A percentile compares a stretch with the other conserved stretches of the same genome.
Conservation (phyloP, 2,797 vertebrate species). For the Hemitrygon akajei region DNA sequence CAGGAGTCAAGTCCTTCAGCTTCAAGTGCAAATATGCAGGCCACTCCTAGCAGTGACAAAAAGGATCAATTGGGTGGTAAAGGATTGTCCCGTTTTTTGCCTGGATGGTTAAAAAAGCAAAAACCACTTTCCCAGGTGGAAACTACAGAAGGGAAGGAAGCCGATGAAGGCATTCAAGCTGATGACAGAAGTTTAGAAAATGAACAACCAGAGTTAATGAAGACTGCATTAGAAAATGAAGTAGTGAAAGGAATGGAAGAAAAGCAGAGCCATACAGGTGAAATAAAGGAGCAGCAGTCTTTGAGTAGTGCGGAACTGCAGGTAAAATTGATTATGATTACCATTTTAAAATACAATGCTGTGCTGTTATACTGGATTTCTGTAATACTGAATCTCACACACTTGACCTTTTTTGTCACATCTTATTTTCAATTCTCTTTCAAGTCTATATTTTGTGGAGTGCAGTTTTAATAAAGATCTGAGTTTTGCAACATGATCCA, state of each 20-base stretch:
- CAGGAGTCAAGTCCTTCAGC: not conserved
- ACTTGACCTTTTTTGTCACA: not conserved
- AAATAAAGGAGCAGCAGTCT: slow-evolving; percentile 60
- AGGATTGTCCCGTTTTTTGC: slow-evolving; percentile 87
- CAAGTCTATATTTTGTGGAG: not conserved
- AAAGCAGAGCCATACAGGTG: slow-evolving; percentile 47
- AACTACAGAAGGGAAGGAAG: slow-evolving; percentile 55
- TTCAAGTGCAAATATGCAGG: not conserved
- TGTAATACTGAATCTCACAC: not conserved
- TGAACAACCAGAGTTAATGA: not conserved
- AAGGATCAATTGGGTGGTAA: slow-evolving; percentile 63
- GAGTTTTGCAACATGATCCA: not conserved
- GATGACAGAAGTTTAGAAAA: not conserved
- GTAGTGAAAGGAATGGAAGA: slow-evolving; percentile 50
- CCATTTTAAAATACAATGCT: not conserved
- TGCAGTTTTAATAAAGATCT: not conserved
- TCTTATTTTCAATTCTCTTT: not conserved
- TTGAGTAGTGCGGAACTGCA: slow-evolving; percentile 64
- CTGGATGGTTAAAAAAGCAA: slow-evolving; percentile 93
- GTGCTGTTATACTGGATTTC: not conserved
- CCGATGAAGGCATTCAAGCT: not conserved
- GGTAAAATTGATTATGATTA: slow-evolving; percentile 52
- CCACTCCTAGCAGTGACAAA: slow-evolving; percentile 48
- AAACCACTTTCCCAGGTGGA: slow-evolving; percentile 77
- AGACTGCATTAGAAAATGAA: slow-evolving; percentile 40